Evolutionary conservation across 2,113 vertebrate genomes (phyloP), one percentile per base, ranked within the genome.

Genomic region (Penelope pileata): DNA sequence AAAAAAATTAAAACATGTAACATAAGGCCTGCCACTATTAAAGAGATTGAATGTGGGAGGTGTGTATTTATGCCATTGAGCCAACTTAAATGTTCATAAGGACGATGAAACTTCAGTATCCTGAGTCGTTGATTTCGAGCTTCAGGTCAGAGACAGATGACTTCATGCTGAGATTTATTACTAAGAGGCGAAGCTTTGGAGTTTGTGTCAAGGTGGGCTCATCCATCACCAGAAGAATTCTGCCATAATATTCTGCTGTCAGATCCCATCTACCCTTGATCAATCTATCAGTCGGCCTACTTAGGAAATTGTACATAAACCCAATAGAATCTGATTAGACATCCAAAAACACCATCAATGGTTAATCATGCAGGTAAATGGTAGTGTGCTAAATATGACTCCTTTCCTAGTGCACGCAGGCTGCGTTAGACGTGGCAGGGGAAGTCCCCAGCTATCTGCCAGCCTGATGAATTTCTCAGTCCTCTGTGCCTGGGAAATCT

Each of bases 81-180:
- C 78, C 91, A 69, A 96, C 91, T 89, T 90, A 88, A 88, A 94
- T 83, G 89, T 90, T 93, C 88, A 93, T 90, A 95, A 96, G 95
- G 92, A 95, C 75, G 72, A 94, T 59, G 85, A 87, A 95, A 88
- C 87, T 94, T 95, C 91, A 92, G 95, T 86, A 96, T 70, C 75
- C 60, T 24, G 63, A 83, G 92, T 92, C 76, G 86, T 59, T 89
- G 78, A 94, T 96, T 97, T 94, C 16, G 0, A 97, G 95, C 93
- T 95, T 97, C 90, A 93, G 96, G 97, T 96, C 96, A 96, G 96
- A 97, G 96, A 97, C 88, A 91, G 96, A 97, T 95, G 93, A 83
- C 94, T 96, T 96, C 86, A 70, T 47, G 93, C 95, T 86, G 91
- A 94, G 95, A 96, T 96, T 95, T 90, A 94, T 97, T 97, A 93